A percentile compares a stretch with the other conserved stretches of the same genome.
These are phyloP conservation scores for Toxostoma redivivum DNA, from an alignment of 2,113 vertebrate species.

Conservation along the genomic window DNA sequence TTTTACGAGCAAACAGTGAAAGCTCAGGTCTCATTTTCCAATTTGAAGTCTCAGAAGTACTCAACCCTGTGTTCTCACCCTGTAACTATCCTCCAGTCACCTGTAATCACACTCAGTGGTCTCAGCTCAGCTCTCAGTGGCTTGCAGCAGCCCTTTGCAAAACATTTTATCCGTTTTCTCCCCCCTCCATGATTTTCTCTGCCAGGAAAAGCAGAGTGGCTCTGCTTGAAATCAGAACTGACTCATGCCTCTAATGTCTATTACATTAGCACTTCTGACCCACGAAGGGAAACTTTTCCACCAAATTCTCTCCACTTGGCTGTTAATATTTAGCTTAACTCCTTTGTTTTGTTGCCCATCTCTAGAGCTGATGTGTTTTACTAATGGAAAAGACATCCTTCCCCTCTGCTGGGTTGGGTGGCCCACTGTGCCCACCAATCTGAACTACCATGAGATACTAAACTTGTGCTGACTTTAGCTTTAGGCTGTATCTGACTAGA, in stretches of 20 bases:
- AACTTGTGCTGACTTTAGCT: neutral
- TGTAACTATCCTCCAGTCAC: neutral
- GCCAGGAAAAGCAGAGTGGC: neutral
- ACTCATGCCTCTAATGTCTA: neutral
- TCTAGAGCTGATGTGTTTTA: neutral
- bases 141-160: neutral
- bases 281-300: neutral
- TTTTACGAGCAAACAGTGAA: neutral
- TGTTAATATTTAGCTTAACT: neutral
- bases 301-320: neutral
- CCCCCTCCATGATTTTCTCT: neutral
- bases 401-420: neutral
- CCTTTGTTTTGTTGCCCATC: neutral
- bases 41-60: neutral
- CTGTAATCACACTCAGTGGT: neutral
- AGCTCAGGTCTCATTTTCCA: constrained; percentile 18
- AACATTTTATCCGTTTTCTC: neutral
- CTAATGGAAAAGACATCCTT: neutral
- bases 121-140: fast-evolving
- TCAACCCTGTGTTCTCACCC: neutral
- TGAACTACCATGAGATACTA: neutral
- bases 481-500: neutral
- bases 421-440: neutral
- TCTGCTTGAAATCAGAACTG: neutral
- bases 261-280: neutral